Evolutionary conservation across 2,888 invertebrate genomes (phyloP), one percentile per base, ranked within the genome.

Genomic region (Leptinotarsa tumamoca): DNA sequence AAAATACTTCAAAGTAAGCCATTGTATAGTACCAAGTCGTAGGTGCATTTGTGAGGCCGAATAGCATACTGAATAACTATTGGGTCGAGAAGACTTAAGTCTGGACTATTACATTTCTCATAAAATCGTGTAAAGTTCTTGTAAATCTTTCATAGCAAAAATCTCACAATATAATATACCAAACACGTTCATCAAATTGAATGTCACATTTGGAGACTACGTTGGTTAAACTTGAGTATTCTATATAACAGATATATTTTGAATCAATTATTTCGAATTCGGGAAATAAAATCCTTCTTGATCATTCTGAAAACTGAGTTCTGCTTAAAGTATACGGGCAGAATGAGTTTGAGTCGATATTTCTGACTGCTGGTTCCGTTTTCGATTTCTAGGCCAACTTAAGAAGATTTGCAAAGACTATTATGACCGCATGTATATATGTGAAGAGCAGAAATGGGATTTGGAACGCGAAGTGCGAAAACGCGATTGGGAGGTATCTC

Each of bases 381-480:
- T 87, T 87, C 87, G 85, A 91, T 85, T 85, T 93, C 90, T 94
- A 95, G 95, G 92, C 90, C 91, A 93, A 91, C 94, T 97, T 93
- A 95, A 95, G 94, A 94, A 93, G 93, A 95, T 97, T 92, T 94
- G 95, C 92, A 94, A 96, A 94, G 95, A 96, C 92, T 96, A 98
- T 94, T 95, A 95, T 94, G 95, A 96, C 91, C 96, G 97, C 93
- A 94, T 98, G 94, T 95, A 95, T 94, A 93, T 94, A 92, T 96
- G 98, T 94, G 98, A 98, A 94, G 95, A 96, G 92, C 97, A 97
- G 92, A 98, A 98, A 94, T 99, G 98, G 95, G 99, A 99, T 95
- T 97, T 99, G 96, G 99, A 99, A 95, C 95, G 96, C 93, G 97
- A 98, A 94, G 98, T 98, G 93, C 95, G 97, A 92, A 98, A 97